Evolutionary conservation across 2,888 invertebrate species (phyloP), one percentile per base, ranked within the genome.

Genomic region (Brenthis ino): DNA sequence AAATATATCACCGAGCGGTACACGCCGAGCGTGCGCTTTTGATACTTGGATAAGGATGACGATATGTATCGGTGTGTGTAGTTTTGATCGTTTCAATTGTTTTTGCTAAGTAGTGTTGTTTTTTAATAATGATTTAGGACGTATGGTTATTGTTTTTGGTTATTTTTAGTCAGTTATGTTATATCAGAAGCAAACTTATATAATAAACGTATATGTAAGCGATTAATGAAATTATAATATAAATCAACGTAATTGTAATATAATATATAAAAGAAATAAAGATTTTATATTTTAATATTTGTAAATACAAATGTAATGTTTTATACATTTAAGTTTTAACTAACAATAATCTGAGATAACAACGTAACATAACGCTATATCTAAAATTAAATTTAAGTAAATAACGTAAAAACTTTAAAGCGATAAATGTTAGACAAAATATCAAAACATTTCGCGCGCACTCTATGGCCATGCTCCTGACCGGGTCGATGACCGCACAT

Each of bases 401-500:
- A 11, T 11, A 43, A 43, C 11, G 11, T 43, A 8, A 43, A 43
- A 43, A 43, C 8, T 43, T 72, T 69, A 69, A 70, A 69, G 57
- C 63, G 28, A 56, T 61, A 65, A 63, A 6, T 60, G 70, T 78
- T 79, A 85, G 85, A 85, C 82, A 77, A 81, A 85, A 79, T 80
- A 84, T 80, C 84, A 79, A 85, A 73, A 68, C 6, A 8, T 48
- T 57, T 77, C 48, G 73, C 56, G 78, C 82, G 81, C 80, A 74
- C 82, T 90, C 69, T 79, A 88, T 82, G 86, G 85, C 86, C 89
- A 82, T 78, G 85, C 84, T 89, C 87, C 87, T 89, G 86, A 83
- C 85, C 85, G 87, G 92, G 89, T 92, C 91, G 84, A 80, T 82
- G 91, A 88, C 89, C 92, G 86, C 83, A 82, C 83, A 91, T 93